phyloP scores from a whole-genome alignment of 2,113 vertebrate species.

The Cololabis saira region DNA sequence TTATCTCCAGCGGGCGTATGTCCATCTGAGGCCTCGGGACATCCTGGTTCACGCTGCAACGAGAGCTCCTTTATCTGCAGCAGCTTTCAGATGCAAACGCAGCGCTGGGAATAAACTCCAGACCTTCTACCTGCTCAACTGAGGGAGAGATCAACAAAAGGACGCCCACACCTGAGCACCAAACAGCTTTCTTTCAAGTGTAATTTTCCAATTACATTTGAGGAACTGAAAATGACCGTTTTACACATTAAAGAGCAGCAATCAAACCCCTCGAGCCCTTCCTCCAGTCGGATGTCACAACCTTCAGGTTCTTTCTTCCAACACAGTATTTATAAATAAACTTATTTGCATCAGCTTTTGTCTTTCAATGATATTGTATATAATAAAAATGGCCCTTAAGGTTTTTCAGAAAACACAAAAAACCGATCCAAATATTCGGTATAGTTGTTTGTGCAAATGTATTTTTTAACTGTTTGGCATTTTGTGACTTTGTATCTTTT shows the following conservation, averaged over 20 bases:
- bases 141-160: not conserved
- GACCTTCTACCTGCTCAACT: not conserved
- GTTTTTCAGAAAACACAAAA: too few species aligned
- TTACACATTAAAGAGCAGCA: not conserved
- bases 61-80: not conserved
- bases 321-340: too few species aligned
- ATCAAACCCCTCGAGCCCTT: too few species aligned
- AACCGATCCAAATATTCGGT: too few species aligned
- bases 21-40: not conserved
- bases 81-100: not conserved
- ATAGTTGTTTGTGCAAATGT: too few species aligned
- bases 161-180: not conserved
- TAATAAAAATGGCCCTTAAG: too few species aligned
- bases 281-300: not conserved
- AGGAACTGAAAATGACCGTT: not conserved
- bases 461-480: too few species aligned
- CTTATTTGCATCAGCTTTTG: too few species aligned
- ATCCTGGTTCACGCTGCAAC: not conserved
- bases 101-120: slow-evolving; percentile 6
- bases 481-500: too few species aligned
- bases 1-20: too few species aligned
- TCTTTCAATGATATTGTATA: too few species aligned
- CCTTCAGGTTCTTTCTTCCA: not conserved
- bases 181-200: not conserved
- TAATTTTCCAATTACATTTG: not conserved